phyloP scores from a whole-genome alignment of 1,140 invertebrate genomes.

The honey bee (Apis mellifera) region DNA sequence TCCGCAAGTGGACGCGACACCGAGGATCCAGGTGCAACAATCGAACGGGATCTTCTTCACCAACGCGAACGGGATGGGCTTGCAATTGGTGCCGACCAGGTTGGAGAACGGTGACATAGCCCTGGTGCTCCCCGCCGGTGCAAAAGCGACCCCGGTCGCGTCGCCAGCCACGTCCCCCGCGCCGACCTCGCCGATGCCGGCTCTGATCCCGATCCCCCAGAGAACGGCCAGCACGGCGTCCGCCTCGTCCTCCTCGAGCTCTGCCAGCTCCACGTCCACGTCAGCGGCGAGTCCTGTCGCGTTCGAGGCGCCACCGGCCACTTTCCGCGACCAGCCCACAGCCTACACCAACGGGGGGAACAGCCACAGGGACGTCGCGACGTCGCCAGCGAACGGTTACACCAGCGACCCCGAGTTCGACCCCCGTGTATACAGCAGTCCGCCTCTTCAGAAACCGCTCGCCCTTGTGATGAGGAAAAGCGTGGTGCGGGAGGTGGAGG shows the following conservation, averaged over 20 bases:
- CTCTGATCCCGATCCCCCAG: slow-evolving; percentile 87
- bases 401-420: slow-evolving; percentile 77
- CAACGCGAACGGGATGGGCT: slow-evolving; percentile 79
- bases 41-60: slow-evolving; percentile 81
- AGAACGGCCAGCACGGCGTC: slow-evolving; percentile 87
- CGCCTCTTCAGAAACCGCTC: slow-evolving; percentile 84
- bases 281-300: slow-evolving; percentile 77
- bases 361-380: slow-evolving; percentile 78
- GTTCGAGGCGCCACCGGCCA: slow-evolving; percentile 75
- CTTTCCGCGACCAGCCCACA: slow-evolving; percentile 76
- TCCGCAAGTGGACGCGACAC: slow-evolving; percentile 75
- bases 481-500: slow-evolving; percentile 81
- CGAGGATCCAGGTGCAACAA: slow-evolving; percentile 78
- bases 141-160: slow-evolving; percentile 76
- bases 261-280: slow-evolving; percentile 77
- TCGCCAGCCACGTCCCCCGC: slow-evolving; percentile 79
- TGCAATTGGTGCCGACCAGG: slow-evolving; percentile 84
- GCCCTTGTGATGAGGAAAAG: slow-evolving; percentile 87
- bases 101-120: slow-evolving; percentile 85
- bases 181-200: slow-evolving; percentile 83
- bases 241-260: slow-evolving; percentile 83
- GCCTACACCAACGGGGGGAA: slow-evolving; percentile 75
- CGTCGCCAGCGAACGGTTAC: slow-evolving; percentile 77
- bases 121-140: slow-evolving; percentile 82
- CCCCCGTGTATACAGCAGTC: slow-evolving; percentile 80